A percentile compares a stretch with the other conserved stretches of the same genome.
These are phyloP conservation scores for Notoglanidium macrostoma DNA, from an alignment of 2,797 vertebrate genomes.

Conservation along the genomic window DNA sequence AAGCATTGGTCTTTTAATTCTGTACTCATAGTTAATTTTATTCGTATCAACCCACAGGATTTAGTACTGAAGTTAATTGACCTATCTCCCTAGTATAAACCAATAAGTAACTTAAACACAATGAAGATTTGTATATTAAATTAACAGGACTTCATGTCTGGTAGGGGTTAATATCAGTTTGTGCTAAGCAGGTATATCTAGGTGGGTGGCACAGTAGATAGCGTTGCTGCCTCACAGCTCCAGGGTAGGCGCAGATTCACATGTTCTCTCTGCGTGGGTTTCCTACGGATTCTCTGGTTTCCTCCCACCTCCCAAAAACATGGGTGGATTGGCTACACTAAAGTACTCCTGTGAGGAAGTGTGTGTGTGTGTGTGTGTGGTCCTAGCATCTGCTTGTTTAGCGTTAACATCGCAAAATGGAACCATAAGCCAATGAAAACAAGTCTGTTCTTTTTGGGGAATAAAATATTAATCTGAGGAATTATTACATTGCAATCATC, in stretches of 20 bases:
- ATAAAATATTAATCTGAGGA: neutral
- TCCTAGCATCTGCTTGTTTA: neutral
- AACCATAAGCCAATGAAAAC: neutral
- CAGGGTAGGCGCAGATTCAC: neutral
- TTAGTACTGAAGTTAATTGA: neutral
- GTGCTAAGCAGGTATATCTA: neutral
- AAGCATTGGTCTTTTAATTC: neutral
- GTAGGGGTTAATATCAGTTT: neutral
- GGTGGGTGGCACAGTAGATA: neutral
- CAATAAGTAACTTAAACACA: slow-evolving; percentile 8
- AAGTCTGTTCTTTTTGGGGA: neutral
- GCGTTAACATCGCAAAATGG: too few relatives aligned
- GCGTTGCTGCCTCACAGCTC: neutral
- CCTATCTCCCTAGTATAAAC: neutral
- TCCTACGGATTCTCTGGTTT: slow-evolving; percentile 3
- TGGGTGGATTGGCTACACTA: neutral
- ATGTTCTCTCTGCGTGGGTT: slow-evolving; percentile 5
- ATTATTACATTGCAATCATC: neutral
- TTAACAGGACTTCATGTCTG: neutral
- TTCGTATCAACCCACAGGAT: slow-evolving; percentile 7
- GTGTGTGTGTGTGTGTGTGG: neutral
- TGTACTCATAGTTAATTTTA: neutral
- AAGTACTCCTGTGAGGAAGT: neutral
- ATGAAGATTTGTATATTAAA: slow-evolving; percentile 1
- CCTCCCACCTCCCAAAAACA: slow-evolving; percentile 3